A percentile compares a stretch with the other conserved stretches of the same genome.
Conservation (phyloP, 2,888 invertebrate genomes). For the Auanema freiburgensis region DNA sequence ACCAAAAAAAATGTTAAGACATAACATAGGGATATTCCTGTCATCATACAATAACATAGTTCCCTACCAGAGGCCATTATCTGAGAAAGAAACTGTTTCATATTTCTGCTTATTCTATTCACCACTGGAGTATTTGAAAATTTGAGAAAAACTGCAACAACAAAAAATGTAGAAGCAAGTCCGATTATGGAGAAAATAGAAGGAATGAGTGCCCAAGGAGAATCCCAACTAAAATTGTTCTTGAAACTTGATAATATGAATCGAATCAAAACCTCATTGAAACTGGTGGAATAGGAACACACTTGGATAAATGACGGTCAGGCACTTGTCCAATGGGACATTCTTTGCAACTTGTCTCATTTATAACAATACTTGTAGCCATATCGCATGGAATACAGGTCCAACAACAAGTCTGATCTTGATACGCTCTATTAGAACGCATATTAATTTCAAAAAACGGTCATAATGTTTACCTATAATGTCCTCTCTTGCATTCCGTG, state of each 20-base stretch:
- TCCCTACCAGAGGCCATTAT: constrained; percentile 81
- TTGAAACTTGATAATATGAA: neutral
- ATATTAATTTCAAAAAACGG: neutral
- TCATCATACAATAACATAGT: constrained; percentile 76
- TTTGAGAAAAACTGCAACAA: constrained; percentile 73
- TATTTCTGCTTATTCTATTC: neutral
- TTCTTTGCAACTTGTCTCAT: constrained; percentile 72
- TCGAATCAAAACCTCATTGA: constrained; percentile 67
- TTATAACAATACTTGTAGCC: constrained; percentile 71
- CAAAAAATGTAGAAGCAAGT: constrained; percentile 71
- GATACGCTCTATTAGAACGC: constrained; percentile 30
- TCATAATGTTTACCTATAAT: constrained; percentile 66
- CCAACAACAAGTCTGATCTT: constrained; percentile 72
- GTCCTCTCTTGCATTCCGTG: constrained; percentile 72
- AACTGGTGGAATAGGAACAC: constrained; percentile 70
- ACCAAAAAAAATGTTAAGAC: constrained; percentile 76
- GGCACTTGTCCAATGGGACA: constrained; percentile 75
- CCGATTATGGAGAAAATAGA: constrained; percentile 73
- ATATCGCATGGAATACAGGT: constrained; percentile 74
- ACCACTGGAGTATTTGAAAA: constrained; percentile 73
- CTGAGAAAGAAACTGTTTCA: constrained; percentile 24
- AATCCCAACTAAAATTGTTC: constrained; percentile 32
- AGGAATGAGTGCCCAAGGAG: constrained; percentile 75
- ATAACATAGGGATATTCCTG: constrained; percentile 76
- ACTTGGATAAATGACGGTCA: constrained; percentile 71